Conservation (phyloP, 2,797 vertebrate species). For the Poeciliopsis infans region DNA sequence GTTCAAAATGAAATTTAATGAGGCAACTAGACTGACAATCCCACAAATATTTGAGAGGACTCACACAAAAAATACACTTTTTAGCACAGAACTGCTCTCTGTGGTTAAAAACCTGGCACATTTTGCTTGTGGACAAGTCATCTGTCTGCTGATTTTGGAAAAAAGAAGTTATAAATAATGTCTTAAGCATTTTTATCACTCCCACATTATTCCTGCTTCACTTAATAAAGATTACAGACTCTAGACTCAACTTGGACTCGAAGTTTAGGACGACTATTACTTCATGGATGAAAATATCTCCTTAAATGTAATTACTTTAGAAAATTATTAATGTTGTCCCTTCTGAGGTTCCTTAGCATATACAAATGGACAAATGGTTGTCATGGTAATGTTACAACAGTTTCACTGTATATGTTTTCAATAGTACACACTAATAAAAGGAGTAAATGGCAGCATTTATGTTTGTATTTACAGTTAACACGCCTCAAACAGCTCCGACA, state of each 20-base stretch:
- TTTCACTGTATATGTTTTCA: background rate
- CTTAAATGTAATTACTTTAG: background rate
- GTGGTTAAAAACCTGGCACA: background rate
- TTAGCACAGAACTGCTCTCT: background rate
- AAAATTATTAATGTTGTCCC: background rate
- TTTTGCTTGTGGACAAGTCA: background rate
- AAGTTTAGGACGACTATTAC: background rate
- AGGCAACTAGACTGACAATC: slow-evolving; percentile 1
- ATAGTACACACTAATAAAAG: background rate
- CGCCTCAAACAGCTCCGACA: background rate
- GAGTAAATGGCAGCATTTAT: background rate
- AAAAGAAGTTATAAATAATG: background rate
- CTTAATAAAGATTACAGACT: background rate
- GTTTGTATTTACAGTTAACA: background rate
- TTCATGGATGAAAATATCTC: background rate
- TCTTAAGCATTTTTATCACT: background rate
- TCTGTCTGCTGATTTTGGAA: background rate
- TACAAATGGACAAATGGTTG: background rate
- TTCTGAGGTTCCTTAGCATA: background rate
- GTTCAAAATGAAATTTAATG: slow-evolving; percentile 9
- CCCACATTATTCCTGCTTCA: background rate
- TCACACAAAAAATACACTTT: background rate
- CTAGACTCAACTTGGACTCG: background rate
- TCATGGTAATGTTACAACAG: background rate
- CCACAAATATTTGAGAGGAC: slow-evolving; percentile 13